phyloP scores from a whole-genome alignment of 2,888 invertebrate species.

The Dromius quadrimaculatus region DNA sequence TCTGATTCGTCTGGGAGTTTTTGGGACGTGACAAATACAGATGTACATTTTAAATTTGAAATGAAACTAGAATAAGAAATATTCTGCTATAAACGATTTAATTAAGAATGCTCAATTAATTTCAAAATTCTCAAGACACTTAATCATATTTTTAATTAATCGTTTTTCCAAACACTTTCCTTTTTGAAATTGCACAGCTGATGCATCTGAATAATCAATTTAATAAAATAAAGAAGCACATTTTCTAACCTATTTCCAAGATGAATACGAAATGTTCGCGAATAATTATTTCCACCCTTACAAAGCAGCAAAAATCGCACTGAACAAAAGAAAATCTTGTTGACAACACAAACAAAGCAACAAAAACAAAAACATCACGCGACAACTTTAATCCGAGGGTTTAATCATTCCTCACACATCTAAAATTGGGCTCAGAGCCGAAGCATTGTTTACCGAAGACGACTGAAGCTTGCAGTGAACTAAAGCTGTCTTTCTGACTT shows the following conservation, averaged over 20 bases:
- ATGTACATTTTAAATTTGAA: no score
- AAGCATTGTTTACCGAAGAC: slow-evolving; percentile 18
- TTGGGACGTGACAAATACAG: no score
- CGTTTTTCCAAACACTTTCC: neutral
- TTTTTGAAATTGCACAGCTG: no score
- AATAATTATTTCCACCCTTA: no score
- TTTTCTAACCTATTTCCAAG: no score
- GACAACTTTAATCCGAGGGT: slow-evolving; percentile 17
- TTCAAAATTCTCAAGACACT: neutral
- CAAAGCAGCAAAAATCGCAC: slow-evolving; percentile 1
- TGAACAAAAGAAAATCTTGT: neutral
- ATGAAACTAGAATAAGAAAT: no score
- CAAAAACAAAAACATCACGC: slow-evolving; percentile 21
- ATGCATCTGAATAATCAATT: no score
- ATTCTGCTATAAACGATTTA: neutral
- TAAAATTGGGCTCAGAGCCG: slow-evolving; percentile 27
- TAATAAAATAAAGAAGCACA: no score
- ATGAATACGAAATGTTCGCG: no score
- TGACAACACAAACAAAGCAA: neutral
- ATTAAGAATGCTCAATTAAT: neutral
- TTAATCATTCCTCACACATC: slow-evolving; percentile 34
- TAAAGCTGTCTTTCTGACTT: no score
- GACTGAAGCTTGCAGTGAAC: neutral
- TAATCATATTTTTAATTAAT: slow-evolving; percentile 1
- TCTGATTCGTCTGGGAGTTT: no score